These are phyloP conservation scores for Gandaritis pyraliata DNA, from an alignment of 2,888 invertebrate species.

Conservation along the genomic window DNA sequence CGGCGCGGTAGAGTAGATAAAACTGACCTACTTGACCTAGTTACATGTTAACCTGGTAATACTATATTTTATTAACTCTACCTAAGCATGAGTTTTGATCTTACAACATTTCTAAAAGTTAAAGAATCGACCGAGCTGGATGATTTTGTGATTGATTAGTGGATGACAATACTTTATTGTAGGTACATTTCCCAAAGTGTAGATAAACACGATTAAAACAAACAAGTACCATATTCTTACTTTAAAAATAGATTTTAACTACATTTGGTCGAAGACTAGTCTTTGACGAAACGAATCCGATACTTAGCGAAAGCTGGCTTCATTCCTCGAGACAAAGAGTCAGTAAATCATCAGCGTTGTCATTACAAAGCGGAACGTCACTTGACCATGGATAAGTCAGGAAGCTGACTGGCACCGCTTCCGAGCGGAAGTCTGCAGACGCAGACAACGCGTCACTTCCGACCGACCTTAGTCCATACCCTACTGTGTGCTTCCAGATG, in stretches of 20 bases:
- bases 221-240: no score
- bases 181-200: no score
- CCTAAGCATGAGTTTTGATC: not conserved
- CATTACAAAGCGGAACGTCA: constrained; percentile 50
- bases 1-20: not conserved
- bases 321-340: constrained; percentile 23
- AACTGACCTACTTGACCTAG: constrained; percentile 17
- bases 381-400: constrained; percentile 63
- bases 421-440: constrained; percentile 71
- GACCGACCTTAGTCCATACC: constrained; percentile 46
- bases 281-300: not conserved
- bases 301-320: constrained; percentile 20
- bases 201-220: no score
- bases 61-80: not conserved
- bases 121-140: no score
- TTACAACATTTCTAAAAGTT: no score
- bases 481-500: constrained; percentile 29
- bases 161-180: no score
- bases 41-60: not conserved
- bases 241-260: no score
- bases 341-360: constrained; percentile 30
- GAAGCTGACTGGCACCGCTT: constrained; percentile 61
- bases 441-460: constrained; percentile 67
- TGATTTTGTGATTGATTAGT: no score
- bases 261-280: no score